These are phyloP conservation scores for Neodon shergylaensis DNA, from an alignment of 2,113 vertebrate species.

Conservation along the genomic window DNA sequence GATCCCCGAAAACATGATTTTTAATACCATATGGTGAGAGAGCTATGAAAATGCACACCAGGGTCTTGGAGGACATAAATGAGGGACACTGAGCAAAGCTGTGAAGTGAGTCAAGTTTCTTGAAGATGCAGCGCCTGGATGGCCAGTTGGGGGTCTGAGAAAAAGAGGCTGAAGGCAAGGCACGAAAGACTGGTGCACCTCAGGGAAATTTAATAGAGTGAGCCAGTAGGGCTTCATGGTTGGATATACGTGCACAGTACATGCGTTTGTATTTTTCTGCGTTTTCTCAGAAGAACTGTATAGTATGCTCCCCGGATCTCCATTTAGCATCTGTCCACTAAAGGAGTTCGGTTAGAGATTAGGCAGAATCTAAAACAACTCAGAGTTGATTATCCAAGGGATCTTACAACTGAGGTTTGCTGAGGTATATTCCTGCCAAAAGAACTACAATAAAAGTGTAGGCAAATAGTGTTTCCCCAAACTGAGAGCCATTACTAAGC, in stretches of 20 bases:
- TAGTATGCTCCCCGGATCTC: rapidly evolving
- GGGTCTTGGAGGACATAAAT: not conserved
- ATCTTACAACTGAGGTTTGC: not conserved
- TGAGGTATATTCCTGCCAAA: not conserved
- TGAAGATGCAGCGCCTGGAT: not conserved
- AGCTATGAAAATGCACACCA: not conserved
- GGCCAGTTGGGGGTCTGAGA: not conserved
- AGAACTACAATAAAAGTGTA: not conserved
- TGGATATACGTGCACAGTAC: not conserved
- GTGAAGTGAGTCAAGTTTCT: not conserved
- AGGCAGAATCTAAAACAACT: not conserved
- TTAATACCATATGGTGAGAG: not conserved
- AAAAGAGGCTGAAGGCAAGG: not conserved
- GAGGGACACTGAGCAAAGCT: not conserved
- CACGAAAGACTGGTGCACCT: not conserved
- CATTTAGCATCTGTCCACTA: not conserved
- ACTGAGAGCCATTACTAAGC: not conserved
- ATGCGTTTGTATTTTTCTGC: not conserved
- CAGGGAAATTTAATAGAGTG: not conserved
- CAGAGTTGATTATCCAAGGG: not conserved
- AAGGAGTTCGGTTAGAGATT: not conserved
- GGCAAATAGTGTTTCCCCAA: not conserved
- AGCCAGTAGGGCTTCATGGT: not conserved
- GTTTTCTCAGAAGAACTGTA: not conserved
- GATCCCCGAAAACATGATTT: not conserved